A percentile compares a stretch with the other conserved stretches of the same genome.
These are phyloP conservation scores for Lepisosteus oculatus DNA, from an alignment of 2,113 vertebrate species.

Conservation along the genomic window DNA sequence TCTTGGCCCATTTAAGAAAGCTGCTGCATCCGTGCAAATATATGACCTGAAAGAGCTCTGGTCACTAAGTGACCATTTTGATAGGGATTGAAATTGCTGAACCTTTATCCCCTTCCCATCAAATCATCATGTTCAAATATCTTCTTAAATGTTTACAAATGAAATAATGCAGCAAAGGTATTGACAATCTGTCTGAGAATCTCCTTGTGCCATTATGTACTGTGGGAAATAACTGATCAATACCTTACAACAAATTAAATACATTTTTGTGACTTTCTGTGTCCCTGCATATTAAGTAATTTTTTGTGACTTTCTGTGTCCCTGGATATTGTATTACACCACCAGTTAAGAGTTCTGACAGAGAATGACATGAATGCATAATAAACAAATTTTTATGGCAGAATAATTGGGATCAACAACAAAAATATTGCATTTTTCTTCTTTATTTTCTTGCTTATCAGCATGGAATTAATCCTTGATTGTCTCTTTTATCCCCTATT, in stretches of 20 bases:
- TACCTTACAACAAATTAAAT: slow-evolving; percentile 68
- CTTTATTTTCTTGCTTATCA: too few species aligned
- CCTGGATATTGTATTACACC: slow-evolving; percentile 57
- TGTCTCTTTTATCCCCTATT: too few species aligned
- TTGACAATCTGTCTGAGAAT: slow-evolving; percentile 44
- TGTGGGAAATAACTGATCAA: slow-evolving; percentile 60
- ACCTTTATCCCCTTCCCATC: not conserved
- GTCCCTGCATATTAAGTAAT: slow-evolving; percentile 66
- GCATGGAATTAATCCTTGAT: too few species aligned
- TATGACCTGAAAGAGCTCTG: too few species aligned
- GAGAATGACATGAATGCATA: slow-evolving; percentile 57
- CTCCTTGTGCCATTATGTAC: slow-evolving; percentile 50
- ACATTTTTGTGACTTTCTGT: slow-evolving; percentile 58
- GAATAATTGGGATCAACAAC: slow-evolving; percentile 30
- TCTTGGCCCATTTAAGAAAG: too few species aligned
- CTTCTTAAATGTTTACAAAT: slow-evolving; percentile 17
- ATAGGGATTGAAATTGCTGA: too few species aligned
- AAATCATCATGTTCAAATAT: slow-evolving; percentile 14
- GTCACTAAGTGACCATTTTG: too few species aligned
- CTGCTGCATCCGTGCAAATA: too few species aligned
- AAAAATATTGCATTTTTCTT: too few species aligned
- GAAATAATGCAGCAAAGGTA: slow-evolving; percentile 36
- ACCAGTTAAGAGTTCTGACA: slow-evolving; percentile 58
- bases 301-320: slow-evolving; percentile 56
- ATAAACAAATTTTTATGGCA: slow-evolving; percentile 42